Evolutionary conservation across 2,888 invertebrate genomes (phyloP).

Genomic region (Busseola fusca): DNA sequence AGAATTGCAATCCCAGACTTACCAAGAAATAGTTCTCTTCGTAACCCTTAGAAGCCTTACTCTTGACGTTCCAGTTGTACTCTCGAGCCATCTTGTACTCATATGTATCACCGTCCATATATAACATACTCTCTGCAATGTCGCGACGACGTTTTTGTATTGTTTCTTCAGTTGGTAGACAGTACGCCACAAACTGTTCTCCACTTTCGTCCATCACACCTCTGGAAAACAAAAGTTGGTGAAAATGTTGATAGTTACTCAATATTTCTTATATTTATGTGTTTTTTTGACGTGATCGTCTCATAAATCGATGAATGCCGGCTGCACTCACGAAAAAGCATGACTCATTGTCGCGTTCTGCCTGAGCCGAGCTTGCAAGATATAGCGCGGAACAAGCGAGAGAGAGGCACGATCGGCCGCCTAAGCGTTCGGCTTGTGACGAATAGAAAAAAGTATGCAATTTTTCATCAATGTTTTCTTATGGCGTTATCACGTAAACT

Average conservation of each 20-base stretch:
- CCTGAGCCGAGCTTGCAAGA: too few species aligned
- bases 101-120: constrained; percentile 97
- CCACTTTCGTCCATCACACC: constrained; percentile 99
- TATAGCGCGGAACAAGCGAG: too few species aligned
- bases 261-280: too few species aligned
- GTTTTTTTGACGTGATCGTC: too few species aligned
- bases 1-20: constrained; percentile 52
- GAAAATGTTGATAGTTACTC: neutral
- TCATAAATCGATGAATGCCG: too few species aligned
- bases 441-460: too few species aligned
- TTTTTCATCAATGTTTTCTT: too few species aligned
- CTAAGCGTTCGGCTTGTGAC: too few species aligned
- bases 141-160: constrained; percentile 96
- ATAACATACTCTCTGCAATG: constrained; percentile 92
- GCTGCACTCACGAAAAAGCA: too few species aligned
- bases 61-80: constrained; percentile 99
- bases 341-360: too few species aligned
- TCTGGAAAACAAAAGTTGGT: constrained; percentile 82
- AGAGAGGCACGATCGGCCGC: too few species aligned
- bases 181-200: constrained; percentile 99
- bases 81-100: constrained; percentile 99
- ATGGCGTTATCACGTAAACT: too few species aligned
- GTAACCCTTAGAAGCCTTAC: constrained; percentile 97
- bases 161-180: constrained; percentile 98
- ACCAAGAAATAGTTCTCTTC: constrained; percentile 99